These are phyloP conservation scores for Drosophila pseudoobscura DNA, from an alignment of 1,140 invertebrate genomes.

Conservation along the genomic window DNA sequence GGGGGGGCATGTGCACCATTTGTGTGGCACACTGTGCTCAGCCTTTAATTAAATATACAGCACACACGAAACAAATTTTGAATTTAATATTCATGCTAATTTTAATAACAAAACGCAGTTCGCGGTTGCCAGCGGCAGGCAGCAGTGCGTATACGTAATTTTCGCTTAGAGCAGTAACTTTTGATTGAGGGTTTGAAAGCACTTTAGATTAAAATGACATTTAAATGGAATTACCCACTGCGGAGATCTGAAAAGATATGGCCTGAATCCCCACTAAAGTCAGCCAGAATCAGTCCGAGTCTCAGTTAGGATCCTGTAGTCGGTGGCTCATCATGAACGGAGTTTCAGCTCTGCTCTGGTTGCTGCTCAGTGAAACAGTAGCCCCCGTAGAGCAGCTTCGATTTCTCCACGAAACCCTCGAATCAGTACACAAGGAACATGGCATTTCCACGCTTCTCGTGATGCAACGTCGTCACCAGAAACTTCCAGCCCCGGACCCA, in stretches of 20 bases:
- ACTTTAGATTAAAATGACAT: conserved; percentile 41
- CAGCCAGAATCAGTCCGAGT: too few species aligned
- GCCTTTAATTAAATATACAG: conserved; percentile 62
- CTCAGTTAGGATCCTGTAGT: conserved; percentile 13
- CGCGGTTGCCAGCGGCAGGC: not conserved
- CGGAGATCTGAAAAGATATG: conserved; percentile 22
- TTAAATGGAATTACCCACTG: conserved; percentile 1
- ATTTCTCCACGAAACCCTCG: conserved; percentile 28
- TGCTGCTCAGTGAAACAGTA: conserved; percentile 5
- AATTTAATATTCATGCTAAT: conserved; percentile 66
- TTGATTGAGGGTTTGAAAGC: conserved; percentile 24
- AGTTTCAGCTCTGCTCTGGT: not conserved
- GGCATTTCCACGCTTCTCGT: conserved; percentile 24
- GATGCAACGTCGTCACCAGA: conserved; percentile 31
- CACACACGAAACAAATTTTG: conserved; percentile 24
- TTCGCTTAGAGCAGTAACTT: conserved; percentile 1
- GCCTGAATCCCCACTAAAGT: not conserved
- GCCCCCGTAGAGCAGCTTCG: not conserved
- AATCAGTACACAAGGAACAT: conserved; percentile 28
- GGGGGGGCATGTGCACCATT: too few species aligned
- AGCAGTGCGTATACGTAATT: conserved; percentile 59
- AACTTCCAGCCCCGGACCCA: not conserved
- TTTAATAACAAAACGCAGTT: conserved; percentile 53
- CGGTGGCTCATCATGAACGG: conserved; percentile 1
- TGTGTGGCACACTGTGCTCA: conserved; percentile 1